Conservation (phyloP, 2,888 invertebrate species). For the Acanthoscelides obtectus region DNA sequence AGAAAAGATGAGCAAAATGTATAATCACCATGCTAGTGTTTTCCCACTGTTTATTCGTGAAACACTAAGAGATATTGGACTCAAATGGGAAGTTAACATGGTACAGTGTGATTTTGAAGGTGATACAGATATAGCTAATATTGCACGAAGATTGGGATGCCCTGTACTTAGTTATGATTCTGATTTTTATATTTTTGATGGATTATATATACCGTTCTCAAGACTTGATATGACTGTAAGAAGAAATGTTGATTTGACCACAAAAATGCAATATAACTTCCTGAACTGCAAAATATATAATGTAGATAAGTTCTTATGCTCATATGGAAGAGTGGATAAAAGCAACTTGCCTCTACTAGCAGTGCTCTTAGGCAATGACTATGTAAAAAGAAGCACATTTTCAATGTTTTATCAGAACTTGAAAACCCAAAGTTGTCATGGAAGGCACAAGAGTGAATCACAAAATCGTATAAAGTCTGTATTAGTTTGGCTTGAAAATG, state of each 20-base stretch:
- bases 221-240: slow-evolving; percentile 54
- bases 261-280: slow-evolving; percentile 38
- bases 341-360: slow-evolving; percentile 68
- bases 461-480: slow-evolving; percentile 67
- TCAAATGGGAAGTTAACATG: slow-evolving; percentile 60
- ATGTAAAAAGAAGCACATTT: slow-evolving; percentile 65
- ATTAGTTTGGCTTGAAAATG: slow-evolving; percentile 71
- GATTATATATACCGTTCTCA: slow-evolving; percentile 74
- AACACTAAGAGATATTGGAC: slow-evolving; percentile 67
- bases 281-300: slow-evolving; percentile 69
- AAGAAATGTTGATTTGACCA: slow-evolving; percentile 7
- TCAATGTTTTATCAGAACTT: slow-evolving; percentile 64
- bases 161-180: slow-evolving; percentile 91
- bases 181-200: slow-evolving; percentile 88
- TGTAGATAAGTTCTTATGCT: slow-evolving; percentile 62
- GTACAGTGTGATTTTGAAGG: slow-evolving; percentile 84
- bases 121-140: slow-evolving; percentile 79
- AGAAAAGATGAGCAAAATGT: slow-evolving; percentile 53
- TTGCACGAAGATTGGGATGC: slow-evolving; percentile 73
- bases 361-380: slow-evolving; percentile 86
- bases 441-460: slow-evolving; percentile 42
- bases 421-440: slow-evolving; percentile 52
- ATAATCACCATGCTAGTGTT: slow-evolving; percentile 49
- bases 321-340: slow-evolving; percentile 61
- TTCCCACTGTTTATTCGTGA: slow-evolving; percentile 67